Conservation (phyloP, 2,888 invertebrate genomes). For the Yponomeuta plumbellus region DNA sequence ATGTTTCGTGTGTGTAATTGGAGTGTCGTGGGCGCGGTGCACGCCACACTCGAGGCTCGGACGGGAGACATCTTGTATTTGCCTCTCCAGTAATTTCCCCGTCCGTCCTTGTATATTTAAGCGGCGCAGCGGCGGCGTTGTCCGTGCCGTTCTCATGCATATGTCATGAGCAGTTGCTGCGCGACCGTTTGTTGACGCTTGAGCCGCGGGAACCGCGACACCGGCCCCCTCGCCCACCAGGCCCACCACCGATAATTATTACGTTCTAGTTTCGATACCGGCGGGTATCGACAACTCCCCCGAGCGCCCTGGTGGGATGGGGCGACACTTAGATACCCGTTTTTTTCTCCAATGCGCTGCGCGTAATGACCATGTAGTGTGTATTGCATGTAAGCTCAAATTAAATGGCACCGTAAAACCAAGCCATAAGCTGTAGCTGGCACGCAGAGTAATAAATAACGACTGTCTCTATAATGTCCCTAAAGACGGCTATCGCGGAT, state of each 20-base stretch:
- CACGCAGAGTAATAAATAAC: constrained; percentile 60
- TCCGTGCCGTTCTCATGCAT: constrained; percentile 69
- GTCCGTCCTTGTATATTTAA: constrained; percentile 71
- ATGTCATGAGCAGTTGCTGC: constrained; percentile 74
- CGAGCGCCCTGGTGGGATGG: constrained; percentile 51
- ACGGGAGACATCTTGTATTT: constrained; percentile 49
- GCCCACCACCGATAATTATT: constrained; percentile 65
- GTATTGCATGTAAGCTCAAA: constrained; percentile 62
- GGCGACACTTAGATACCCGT: constrained; percentile 63
- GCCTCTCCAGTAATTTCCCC: constrained; percentile 67
- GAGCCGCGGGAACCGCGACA: constrained; percentile 63
- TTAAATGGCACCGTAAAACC: constrained; percentile 66
- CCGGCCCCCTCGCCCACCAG: constrained; percentile 47
- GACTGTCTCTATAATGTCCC: constrained; percentile 43
- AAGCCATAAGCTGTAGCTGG: constrained; percentile 46
- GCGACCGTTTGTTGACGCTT: constrained; percentile 74
- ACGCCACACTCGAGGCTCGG: constrained; percentile 37
- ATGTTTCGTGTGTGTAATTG: constrained; percentile 67
- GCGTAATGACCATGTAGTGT: constrained; percentile 44
- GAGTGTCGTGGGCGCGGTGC: constrained; percentile 51
- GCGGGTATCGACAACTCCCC: constrained; percentile 56
- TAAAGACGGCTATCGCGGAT: constrained; percentile 34
- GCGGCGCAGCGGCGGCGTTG: constrained; percentile 42
- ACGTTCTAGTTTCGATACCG: constrained; percentile 66
- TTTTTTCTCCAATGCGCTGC: constrained; percentile 45